A percentile compares a stretch with the other conserved stretches of the same genome.
These are phyloP conservation scores for Engraulis encrasicolus DNA, from an alignment of 2,113 vertebrate genomes.

Conservation along the genomic window DNA sequence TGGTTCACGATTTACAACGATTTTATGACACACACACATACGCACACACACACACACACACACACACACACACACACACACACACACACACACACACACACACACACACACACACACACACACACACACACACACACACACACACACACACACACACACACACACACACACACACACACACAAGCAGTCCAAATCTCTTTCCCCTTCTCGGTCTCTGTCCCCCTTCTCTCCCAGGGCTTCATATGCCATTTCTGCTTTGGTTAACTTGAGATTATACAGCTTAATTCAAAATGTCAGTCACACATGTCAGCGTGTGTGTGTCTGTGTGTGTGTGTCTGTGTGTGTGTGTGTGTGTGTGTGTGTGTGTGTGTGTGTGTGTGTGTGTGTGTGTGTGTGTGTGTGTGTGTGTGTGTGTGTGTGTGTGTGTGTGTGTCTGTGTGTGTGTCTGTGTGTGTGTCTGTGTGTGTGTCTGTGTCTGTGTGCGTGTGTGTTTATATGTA, in stretches of 20 bases:
- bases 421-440: not conserved
- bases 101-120: not conserved
- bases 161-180: not conserved
- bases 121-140: not conserved
- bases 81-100: slow-evolving; percentile 1
- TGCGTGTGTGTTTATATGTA: not conserved
- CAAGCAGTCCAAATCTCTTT: not conserved
- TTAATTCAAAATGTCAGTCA: slow-evolving; percentile 46
- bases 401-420: not conserved
- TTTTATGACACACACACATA: no score
- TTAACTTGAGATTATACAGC: slow-evolving; percentile 56
- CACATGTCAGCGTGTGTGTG: no score
- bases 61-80: not conserved
- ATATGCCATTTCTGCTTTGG: slow-evolving; percentile 60
- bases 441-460: not conserved
- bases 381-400: not conserved
- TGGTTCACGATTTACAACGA: no score
- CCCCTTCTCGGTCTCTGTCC: slow-evolving; percentile 50
- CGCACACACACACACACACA: not conserved
- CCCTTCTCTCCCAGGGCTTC: slow-evolving; percentile 52
- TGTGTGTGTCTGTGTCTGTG: not conserved
- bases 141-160: not conserved
- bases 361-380: not conserved
- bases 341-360: not conserved
- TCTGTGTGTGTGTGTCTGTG: not conserved